phyloP scores from a whole-genome alignment of 2,113 vertebrate species.

The Callorhinus ursinus region DNA sequence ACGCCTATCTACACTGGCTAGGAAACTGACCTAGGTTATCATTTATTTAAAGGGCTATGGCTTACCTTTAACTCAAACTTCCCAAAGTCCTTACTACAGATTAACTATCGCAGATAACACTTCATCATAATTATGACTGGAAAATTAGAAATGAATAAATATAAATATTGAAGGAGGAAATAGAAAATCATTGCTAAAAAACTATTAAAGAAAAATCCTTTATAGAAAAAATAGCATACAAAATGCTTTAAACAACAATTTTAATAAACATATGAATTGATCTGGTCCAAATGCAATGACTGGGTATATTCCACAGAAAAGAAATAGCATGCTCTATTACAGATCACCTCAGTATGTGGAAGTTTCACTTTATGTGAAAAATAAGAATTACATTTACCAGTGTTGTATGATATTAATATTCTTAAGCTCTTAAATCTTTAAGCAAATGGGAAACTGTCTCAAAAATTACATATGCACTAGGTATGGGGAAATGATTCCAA shows the following conservation, averaged over 20 bases:
- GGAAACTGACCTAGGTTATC: slow-evolving; percentile 33
- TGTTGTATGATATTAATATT: slow-evolving; percentile 34
- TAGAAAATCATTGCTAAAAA: not conserved
- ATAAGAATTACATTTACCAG: slow-evolving; percentile 36
- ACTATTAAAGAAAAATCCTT: slow-evolving; percentile 6
- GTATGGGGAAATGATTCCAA: not conserved
- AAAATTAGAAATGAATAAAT: slow-evolving; percentile 55
- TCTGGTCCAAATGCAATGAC: not conserved
- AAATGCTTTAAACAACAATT: slow-evolving; percentile 34
- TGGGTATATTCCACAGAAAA: slow-evolving; percentile 26
- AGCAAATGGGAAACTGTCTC: slow-evolving; percentile 6
- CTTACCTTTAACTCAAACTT: slow-evolving; percentile 38
- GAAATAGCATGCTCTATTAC: not conserved
- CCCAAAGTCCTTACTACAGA: slow-evolving; percentile 21
- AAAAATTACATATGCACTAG: slow-evolving; percentile 22
- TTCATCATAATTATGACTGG: not conserved
- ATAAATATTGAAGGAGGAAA: slow-evolving; percentile 37
- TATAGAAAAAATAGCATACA: slow-evolving; percentile 1
- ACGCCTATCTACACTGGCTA: not conserved
- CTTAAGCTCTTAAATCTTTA: slow-evolving; percentile 60
- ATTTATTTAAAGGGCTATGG: slow-evolving; percentile 22
- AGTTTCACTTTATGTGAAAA: slow-evolving; percentile 38
- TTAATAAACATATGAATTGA: slow-evolving; percentile 9
- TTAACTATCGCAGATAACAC: not conserved
- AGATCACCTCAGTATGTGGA: not conserved